These are phyloP conservation scores for Spisula subtruncata DNA, from an alignment of 2,888 invertebrate genomes.

Conservation along the genomic window DNA sequence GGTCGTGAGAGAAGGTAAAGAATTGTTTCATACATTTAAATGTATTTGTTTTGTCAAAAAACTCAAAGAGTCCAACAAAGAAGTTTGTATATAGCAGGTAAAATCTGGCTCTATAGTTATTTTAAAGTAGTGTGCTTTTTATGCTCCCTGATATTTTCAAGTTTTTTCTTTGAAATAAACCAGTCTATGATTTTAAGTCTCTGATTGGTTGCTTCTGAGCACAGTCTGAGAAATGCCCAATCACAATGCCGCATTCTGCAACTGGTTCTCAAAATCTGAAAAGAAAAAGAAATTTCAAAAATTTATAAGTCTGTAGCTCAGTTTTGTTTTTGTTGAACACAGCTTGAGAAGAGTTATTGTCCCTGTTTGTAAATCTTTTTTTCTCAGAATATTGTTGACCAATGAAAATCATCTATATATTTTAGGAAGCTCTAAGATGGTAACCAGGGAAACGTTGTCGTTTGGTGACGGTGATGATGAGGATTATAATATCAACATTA, in stretches of 20 bases:
- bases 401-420: not conserved
- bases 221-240: not conserved
- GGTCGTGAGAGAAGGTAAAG: constrained; percentile 81
- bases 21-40: no score
- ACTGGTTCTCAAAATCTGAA: not conserved
- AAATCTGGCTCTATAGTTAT: not conserved
- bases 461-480: constrained; percentile 81
- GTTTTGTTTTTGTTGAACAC: no score
- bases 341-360: no score
- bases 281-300: no score
- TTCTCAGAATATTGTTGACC: no score
- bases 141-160: not conserved
- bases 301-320: no score
- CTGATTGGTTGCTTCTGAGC: not conserved
- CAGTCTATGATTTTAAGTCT: not conserved
- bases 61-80: no score
- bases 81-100: no score
- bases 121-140: not conserved
- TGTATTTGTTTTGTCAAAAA: no score
- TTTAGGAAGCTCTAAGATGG: constrained; percentile 76
- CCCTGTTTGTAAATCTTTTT: no score
- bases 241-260: not conserved
- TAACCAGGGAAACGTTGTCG: constrained; percentile 76
- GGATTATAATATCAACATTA: constrained; percentile 76
- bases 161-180: not conserved